Evolutionary conservation across 2,113 vertebrate species (phyloP).

Genomic region (Podarcis cretensis): DNA sequence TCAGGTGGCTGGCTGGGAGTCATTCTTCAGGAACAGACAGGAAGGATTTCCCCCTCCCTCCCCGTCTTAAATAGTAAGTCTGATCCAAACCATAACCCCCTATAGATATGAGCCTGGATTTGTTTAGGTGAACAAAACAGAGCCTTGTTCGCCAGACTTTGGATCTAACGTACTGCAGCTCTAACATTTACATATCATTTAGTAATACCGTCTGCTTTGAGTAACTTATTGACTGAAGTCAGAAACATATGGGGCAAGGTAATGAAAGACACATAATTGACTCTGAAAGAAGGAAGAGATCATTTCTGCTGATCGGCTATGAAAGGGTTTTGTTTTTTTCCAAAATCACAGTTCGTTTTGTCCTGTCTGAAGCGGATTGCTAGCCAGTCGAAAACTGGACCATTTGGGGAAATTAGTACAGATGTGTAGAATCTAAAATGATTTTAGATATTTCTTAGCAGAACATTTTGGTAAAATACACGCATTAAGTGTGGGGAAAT

Average conservation of each 20-base stretch:
- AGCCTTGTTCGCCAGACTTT: conserved; percentile 7
- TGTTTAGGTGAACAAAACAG: conserved; percentile 51
- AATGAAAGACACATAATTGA: conserved; percentile 49
- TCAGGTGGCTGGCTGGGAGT: conserved; percentile 15
- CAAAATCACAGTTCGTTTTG: conserved; percentile 12
- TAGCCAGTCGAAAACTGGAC: conserved; percentile 1
- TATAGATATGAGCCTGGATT: conserved; percentile 29
- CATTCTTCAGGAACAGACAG: conserved; percentile 24
- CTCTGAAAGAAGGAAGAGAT: conserved; percentile 41
- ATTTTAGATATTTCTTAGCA: neutral
- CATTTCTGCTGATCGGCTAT: conserved; percentile 45
- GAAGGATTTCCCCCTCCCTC: conserved; percentile 24
- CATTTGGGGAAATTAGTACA: neutral
- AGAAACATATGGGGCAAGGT: conserved; percentile 28
- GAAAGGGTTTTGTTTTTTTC: neutral
- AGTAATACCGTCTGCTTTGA: conserved; percentile 32
- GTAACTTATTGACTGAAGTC: conserved; percentile 19
- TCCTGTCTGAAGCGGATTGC: neutral
- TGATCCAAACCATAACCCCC: conserved; percentile 23
- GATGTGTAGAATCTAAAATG: conserved; percentile 14
- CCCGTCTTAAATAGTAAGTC: conserved; percentile 18
- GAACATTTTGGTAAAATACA: conserved; percentile 20
- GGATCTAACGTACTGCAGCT: conserved; percentile 9
- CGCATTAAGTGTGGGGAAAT: neutral
- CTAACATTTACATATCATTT: conserved; percentile 23